phyloP scores from a whole-genome alignment of 2,113 vertebrate genomes.

The Scomber scombrus region DNA sequence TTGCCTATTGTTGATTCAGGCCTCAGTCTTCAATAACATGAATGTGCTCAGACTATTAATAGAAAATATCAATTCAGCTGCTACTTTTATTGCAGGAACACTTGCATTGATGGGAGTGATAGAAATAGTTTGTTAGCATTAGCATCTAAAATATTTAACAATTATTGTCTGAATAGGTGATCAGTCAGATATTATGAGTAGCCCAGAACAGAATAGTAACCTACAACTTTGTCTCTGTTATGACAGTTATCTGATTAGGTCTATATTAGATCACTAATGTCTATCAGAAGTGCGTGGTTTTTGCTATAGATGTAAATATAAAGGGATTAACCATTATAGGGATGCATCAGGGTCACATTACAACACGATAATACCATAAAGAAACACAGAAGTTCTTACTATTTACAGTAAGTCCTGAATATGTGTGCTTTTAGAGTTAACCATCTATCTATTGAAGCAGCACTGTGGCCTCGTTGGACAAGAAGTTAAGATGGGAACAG shows the following conservation, averaged over 20 bases:
- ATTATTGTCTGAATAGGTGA: neutral
- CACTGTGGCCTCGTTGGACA: conserved; percentile 16
- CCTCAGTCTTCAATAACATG: neutral
- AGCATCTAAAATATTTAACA: conserved; percentile 3
- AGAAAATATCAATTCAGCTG: conserved; percentile 16
- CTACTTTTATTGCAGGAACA: conserved; percentile 17
- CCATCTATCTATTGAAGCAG: conserved; percentile 5
- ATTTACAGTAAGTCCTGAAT: neutral
- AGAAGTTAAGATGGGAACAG: conserved; percentile 29
- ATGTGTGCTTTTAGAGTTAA: conserved; percentile 11
- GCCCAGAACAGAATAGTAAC: neutral
- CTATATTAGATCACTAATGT: neutral
- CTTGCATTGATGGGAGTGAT: neutral
- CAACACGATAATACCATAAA: too few species aligned
- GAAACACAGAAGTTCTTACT: neutral
- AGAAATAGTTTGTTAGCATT: conserved; percentile 13
- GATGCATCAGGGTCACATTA: too few species aligned
- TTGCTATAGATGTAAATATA: too few species aligned
- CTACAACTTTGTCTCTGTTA: neutral
- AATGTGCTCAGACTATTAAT: conserved; percentile 29
- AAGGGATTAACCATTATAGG: too few species aligned
- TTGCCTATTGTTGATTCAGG: conserved; percentile 30
- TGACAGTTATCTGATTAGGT: neutral
- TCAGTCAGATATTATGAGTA: neutral
- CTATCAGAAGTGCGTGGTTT: too few species aligned